A percentile compares a stretch with the other conserved stretches of the same genome.
Conservation (phyloP, 2,888 invertebrate species). For the Drosophila demipolita region DNA sequence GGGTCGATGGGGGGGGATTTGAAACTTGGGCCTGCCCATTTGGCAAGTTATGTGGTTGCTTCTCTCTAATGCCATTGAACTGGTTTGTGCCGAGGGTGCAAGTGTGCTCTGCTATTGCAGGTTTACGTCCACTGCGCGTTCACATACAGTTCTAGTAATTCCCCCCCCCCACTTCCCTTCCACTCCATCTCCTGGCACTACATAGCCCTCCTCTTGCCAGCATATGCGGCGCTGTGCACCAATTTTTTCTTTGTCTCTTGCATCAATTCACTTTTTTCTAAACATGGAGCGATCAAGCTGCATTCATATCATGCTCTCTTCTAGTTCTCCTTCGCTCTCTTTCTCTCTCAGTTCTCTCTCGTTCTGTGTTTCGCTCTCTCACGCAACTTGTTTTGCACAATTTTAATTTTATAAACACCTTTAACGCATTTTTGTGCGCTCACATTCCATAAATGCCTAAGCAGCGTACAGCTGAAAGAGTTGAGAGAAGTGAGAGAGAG, state of each 20-base stretch:
- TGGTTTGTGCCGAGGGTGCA: conserved; percentile 75
- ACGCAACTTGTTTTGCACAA: conserved; percentile 80
- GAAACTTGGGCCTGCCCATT: conserved; percentile 70
- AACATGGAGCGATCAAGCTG: conserved; percentile 42
- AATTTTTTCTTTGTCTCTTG: conserved; percentile 78
- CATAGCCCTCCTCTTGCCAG: conserved; percentile 12
- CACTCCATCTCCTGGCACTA: neutral
- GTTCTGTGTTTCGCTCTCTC: conserved; percentile 19
- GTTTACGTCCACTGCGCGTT: conserved; percentile 47
- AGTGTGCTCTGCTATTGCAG: conserved; percentile 55
- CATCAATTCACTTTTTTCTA: conserved; percentile 78
- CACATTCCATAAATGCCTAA: conserved; percentile 79
- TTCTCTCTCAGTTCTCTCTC: conserved; percentile 11
- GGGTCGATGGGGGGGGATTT: neutral
- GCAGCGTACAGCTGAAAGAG: conserved; percentile 26
- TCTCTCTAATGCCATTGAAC: conserved; percentile 77
- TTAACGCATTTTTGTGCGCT: conserved; percentile 80
- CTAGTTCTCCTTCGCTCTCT: neutral
- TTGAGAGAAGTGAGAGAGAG: conserved; percentile 7
- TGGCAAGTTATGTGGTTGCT: conserved; percentile 75
- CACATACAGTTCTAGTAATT: conserved; percentile 16
- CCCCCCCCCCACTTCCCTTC: neutral
- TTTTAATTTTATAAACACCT: conserved; percentile 81
- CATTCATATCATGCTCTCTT: conserved; percentile 13
- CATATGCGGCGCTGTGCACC: conserved; percentile 64